Evolutionary conservation across 1,140 invertebrate species (phyloP).

Genomic region (fruit fly (Drosophila melanogaster)): DNA sequence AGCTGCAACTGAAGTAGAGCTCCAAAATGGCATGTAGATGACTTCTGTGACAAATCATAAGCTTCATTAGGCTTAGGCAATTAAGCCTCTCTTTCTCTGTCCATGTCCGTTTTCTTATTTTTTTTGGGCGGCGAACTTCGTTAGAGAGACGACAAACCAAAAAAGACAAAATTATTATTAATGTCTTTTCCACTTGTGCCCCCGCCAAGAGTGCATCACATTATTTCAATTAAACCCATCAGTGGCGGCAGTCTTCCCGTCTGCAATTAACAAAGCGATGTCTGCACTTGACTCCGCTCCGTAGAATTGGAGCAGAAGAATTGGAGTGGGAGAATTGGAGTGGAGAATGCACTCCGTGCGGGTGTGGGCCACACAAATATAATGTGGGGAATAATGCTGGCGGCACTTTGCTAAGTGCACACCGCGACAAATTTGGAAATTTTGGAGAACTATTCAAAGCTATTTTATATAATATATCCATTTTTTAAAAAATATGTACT

Average conservation of each 20-base stretch:
- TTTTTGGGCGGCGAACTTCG: slow-evolving; percentile 58
- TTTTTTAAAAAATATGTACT: no score
- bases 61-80: slow-evolving; percentile 65
- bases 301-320: background rate
- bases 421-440: slow-evolving; percentile 16
- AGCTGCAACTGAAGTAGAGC: slow-evolving; percentile 15
- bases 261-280: slow-evolving; percentile 68
- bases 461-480: no score
- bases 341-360: slow-evolving; percentile 30
- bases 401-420: slow-evolving; percentile 63
- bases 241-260: slow-evolving; percentile 62
- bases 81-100: slow-evolving; percentile 62
- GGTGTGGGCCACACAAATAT: slow-evolving; percentile 67
- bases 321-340: background rate
- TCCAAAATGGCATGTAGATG: background rate
- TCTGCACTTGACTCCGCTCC: slow-evolving; percentile 64
- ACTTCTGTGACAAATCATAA: slow-evolving; percentile 63
- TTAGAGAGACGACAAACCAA: slow-evolving; percentile 54
- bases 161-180: slow-evolving; percentile 71
- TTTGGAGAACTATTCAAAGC: background rate
- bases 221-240: slow-evolving; percentile 83
- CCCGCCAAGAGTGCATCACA: slow-evolving; percentile 59
- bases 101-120: slow-evolving; percentile 13
- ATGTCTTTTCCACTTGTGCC: slow-evolving; percentile 55
- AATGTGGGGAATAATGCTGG: slow-evolving; percentile 70